A percentile compares a stretch with the other conserved stretches of the same genome.
Evolutionary conservation across 2,113 vertebrate genomes (phyloP).

Genomic region (Xyrauchen texanus): DNA sequence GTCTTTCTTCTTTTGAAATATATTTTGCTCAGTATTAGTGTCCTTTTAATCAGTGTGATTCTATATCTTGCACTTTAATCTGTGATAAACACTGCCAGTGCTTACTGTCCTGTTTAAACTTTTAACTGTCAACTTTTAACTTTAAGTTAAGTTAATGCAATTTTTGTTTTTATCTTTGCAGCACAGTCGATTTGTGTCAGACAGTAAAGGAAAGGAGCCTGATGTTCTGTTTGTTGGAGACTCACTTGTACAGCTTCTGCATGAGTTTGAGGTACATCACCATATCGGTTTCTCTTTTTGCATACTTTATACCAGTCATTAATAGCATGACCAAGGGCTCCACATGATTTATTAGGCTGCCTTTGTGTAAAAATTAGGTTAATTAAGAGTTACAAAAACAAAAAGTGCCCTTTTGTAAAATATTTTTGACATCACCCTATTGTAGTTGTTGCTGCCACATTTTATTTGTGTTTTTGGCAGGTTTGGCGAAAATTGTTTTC

Average conservation of each 20-base stretch:
- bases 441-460: background rate
- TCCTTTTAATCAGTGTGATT: background rate
- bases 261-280: slow-evolving; percentile 83
- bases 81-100: background rate
- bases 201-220: slow-evolving; percentile 88
- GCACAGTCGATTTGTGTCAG: slow-evolving; percentile 86
- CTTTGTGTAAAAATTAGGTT: too few species aligned
- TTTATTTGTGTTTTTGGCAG: slow-evolving; percentile 61
- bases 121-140: too few species aligned
- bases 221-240: slow-evolving; percentile 88
- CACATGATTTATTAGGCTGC: too few species aligned
- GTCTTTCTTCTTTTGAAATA: slow-evolving; percentile 66
- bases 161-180: slow-evolving; percentile 48
- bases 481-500: slow-evolving; percentile 90
- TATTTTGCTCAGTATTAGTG: background rate
- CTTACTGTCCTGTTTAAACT: background rate
- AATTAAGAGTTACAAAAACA: too few species aligned
- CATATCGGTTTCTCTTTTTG: too few species aligned
- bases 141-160: background rate
- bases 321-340: too few species aligned
- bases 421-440: too few species aligned
- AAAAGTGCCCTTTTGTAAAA: too few species aligned
- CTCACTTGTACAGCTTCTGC: slow-evolving; percentile 84
- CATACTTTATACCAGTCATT: too few species aligned
- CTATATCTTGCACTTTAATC: background rate